These are phyloP conservation scores for Lycopodina hypogea DNA, from an alignment of 37 sponge, comb jelly and placozoan species.

Conservation along the genomic window DNA sequence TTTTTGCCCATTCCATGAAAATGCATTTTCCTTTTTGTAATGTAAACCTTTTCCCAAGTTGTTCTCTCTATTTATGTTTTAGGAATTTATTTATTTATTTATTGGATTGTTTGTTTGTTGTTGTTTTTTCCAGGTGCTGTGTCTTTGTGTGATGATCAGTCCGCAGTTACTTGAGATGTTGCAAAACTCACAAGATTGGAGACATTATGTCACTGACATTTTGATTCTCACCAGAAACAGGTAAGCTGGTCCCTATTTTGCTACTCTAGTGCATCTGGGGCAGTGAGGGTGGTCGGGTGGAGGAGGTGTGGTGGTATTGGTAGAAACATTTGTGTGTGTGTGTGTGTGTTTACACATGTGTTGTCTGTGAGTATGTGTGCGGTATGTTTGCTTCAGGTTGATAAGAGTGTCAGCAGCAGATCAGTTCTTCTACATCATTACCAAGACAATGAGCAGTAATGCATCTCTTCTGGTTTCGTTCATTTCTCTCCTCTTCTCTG, in stretches of 20 bases:
- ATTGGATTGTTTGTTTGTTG: no score
- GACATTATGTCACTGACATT: slow-evolving; percentile 60
- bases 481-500: slow-evolving; percentile 60
- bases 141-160: slow-evolving; percentile 47
- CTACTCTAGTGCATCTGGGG: no score
- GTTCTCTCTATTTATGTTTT: neutral
- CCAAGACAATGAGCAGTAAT: slow-evolving; percentile 59
- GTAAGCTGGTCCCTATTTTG: no score
- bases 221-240: slow-evolving; percentile 66
- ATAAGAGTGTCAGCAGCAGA: slow-evolving; percentile 72
- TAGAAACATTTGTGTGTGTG: no score
- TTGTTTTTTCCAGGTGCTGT: slow-evolving; percentile 43
- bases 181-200: slow-evolving; percentile 54
- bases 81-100: neutral
- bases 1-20: no score
- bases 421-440: slow-evolving; percentile 76
- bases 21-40: no score
- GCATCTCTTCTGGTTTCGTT: slow-evolving; percentile 28
- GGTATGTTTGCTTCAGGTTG: slow-evolving; percentile 53
- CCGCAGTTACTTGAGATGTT: slow-evolving; percentile 33
- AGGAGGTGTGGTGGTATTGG: no score
- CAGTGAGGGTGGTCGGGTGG: no score
- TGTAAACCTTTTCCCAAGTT: no score
- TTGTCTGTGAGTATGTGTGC: no score
- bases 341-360: no score